Conservation (phyloP, 2,888 invertebrate species). For the Entomobrya proxima region DNA sequence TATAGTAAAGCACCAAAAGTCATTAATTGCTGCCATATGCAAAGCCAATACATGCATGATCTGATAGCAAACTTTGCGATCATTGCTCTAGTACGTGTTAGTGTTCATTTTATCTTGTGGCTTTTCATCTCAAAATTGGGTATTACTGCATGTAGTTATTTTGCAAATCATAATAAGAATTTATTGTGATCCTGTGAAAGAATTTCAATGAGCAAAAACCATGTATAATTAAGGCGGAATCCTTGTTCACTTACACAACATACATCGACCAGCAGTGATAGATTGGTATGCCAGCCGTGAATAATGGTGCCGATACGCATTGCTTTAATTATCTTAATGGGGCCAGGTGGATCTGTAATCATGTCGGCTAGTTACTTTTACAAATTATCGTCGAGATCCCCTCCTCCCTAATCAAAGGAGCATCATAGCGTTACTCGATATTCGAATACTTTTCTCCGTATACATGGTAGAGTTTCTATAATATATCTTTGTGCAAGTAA, state of each 20-base stretch:
- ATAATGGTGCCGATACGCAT: constrained; percentile 66
- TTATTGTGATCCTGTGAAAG: constrained; percentile 59
- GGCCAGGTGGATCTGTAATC: constrained; percentile 67
- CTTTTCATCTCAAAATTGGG: neutral
- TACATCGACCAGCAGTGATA: constrained; percentile 45
- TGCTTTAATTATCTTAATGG: constrained; percentile 68
- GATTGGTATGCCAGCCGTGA: constrained; percentile 63
- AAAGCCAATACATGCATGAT: too few species aligned
- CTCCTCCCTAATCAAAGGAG: neutral
- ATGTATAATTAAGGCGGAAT: neutral
- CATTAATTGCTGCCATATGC: constrained; percentile 63
- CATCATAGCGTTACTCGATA: constrained; percentile 11
- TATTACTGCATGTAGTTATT: neutral
- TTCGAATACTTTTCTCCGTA: neutral
- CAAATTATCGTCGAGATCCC: constrained; percentile 56
- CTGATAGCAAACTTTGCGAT: too few species aligned
- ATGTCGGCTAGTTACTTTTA: constrained; percentile 62
- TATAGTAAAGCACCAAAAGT: constrained; percentile 21
- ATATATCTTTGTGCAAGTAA: constrained; percentile 19
- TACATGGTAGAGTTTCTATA: too few species aligned
- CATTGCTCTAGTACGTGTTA: neutral
- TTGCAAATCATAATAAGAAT: constrained; percentile 50
- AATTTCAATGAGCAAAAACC: constrained; percentile 43
- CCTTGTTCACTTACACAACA: neutral
- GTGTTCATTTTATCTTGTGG: neutral